Base-by-base conservation (phyloP, 2,113 vertebrate genomes). In the Lucifuga dentata region DNA sequence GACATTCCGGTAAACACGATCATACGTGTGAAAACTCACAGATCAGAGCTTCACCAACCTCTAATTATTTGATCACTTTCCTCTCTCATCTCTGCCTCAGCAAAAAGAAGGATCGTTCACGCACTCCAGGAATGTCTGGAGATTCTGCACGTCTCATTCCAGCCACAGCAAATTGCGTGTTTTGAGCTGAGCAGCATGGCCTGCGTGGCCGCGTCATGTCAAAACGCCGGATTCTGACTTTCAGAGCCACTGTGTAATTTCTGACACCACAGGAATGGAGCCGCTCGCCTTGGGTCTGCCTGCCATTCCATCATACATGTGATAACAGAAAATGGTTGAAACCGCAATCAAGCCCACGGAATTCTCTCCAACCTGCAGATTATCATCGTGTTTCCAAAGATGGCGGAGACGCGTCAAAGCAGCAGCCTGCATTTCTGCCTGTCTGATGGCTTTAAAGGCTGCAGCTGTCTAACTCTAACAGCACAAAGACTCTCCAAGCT, bases 221-320 rank as follows among this genome's bases (percentile, higher is more conserved):
- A 80, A 78, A 88, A 91, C 83, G 87, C 52, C 3, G 21, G 65
- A 79, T 78, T 75, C 59, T 79, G 69, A 58, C 43, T 87, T 73
- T 64, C 49, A 88, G 77, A 75, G 72, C 63, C 64, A 74, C 71
- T 70, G 80, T 89, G 71, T 91, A 80, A 91, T 92, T 91, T 88
- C 56, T 74, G 63, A 70, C 80, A 76, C 90, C 88, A n/a, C 91
- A 92, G 91, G 88, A 91, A 93, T 90, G 87, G 41, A 89, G 86
- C 68, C 11, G 17, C 53, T 61, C 67, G 67, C 66, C 48, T 49
- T 43, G 41, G 58, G 67, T 71, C 48, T 44, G 67, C 64, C 66
- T 60, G 46, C 72, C 13, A 21, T 63, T 75, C 80, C 41, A 76
- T 62, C 65, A 21, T 33, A 17, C 49, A 3, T 17, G 35, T 2